Percentiles rank a stretch among this genome's conserved stretches.
Conservation (phyloP, 2,888 invertebrate genomes). For the Bugulina stolonifera region DNA sequence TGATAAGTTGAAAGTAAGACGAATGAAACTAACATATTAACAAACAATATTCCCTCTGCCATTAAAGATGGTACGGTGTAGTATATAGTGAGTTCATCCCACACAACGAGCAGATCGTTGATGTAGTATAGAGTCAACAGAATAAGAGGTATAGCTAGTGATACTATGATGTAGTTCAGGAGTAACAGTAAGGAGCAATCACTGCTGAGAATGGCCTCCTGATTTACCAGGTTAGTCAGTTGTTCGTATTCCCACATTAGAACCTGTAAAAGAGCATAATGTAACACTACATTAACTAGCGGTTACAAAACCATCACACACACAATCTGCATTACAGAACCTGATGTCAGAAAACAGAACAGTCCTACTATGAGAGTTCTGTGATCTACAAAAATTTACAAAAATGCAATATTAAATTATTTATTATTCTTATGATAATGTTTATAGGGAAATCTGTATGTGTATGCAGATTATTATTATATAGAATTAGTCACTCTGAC, state of each 20-base stretch:
- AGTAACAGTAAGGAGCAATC: neutral
- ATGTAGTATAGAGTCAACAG: neutral
- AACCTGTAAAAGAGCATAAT: no score
- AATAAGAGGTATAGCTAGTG: neutral
- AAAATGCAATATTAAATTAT: no score
- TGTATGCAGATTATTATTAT: no score
- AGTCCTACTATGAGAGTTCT: no score
- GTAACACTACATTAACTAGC: no score
- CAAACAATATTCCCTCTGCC: neutral
- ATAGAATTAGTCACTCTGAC: no score
- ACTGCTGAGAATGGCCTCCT: neutral
- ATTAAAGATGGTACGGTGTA: slow-evolving; percentile 3
- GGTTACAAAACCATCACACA: no score
- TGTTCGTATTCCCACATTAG: slow-evolving; percentile 7
- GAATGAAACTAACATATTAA: slow-evolving; percentile 14
- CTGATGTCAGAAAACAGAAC: no score
- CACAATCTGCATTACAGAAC: no score
- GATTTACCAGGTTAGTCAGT: neutral
- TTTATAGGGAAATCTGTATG: no score
- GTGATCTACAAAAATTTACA: no score
- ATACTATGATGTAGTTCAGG: neutral
- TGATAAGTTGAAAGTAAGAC: neutral
- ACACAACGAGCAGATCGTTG: neutral
- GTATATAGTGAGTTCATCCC: slow-evolving; percentile 7
- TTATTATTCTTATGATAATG: no score